These are phyloP conservation scores for Cepphus grylle DNA, from an alignment of 2,113 vertebrate genomes.

Conservation along the genomic window DNA sequence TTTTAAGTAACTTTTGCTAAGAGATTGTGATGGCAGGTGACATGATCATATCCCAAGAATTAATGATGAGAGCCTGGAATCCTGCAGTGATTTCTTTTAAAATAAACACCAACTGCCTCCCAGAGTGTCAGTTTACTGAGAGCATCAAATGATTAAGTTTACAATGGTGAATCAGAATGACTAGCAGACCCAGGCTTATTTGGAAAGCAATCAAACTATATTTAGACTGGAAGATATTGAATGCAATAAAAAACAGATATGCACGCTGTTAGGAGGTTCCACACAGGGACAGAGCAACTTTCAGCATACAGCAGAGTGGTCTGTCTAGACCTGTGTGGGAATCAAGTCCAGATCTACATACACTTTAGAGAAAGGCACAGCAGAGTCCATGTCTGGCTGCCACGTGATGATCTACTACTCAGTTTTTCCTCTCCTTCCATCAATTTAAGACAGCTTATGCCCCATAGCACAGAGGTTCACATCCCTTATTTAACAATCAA, in stretches of 20 bases:
- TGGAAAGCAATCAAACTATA: slow-evolving; percentile 9
- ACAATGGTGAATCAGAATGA: slow-evolving; percentile 32
- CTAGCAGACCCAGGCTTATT: not conserved
- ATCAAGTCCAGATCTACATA: not conserved
- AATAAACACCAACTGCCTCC: not conserved
- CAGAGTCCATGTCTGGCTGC: not conserved
- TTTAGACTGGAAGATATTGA: not conserved
- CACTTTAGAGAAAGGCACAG: not conserved
- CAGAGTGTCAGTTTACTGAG: not conserved
- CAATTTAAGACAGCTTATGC: not conserved
- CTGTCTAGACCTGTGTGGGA: not conserved
- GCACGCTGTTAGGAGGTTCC: not conserved
- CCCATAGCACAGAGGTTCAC: not conserved
- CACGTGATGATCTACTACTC: not conserved
- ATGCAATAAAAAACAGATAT: not conserved
- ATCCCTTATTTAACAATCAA: not conserved
- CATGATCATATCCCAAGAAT: not conserved
- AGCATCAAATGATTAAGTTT: slow-evolving; percentile 35
- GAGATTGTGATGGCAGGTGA: not conserved
- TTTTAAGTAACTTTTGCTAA: not conserved
- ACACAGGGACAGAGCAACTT: not conserved
- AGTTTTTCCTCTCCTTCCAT: not conserved
- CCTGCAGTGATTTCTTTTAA: not conserved
- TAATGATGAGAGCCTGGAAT: not conserved
- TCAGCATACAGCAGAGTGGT: not conserved